Conservation (phyloP, 2,888 invertebrate species). For the Rhamnusium bicolor region DNA sequence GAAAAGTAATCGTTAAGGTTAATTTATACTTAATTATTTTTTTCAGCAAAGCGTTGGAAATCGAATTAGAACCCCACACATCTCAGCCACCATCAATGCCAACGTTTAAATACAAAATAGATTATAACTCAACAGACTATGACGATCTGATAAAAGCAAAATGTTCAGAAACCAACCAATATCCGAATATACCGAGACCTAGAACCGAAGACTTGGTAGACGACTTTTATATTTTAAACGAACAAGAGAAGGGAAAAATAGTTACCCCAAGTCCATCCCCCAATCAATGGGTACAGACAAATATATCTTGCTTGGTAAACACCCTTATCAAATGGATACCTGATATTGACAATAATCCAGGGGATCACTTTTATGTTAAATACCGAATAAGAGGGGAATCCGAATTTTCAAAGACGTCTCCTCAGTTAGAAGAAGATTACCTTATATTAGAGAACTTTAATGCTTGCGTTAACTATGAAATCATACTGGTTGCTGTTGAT, state of each 20-base stretch:
- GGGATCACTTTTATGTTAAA: conserved; percentile 63
- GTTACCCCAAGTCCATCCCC: conserved; percentile 27
- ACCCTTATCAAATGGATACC: conserved; percentile 63
- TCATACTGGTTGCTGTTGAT: conserved; percentile 61
- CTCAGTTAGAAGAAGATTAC: conserved; percentile 60
- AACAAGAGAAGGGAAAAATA: conserved; percentile 43
- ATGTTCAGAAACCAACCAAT: conserved; percentile 46
- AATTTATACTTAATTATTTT: conserved; percentile 6
- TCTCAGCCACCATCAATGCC: conserved; percentile 59
- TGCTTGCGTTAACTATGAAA: conserved; percentile 62
- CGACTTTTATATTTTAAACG: conserved; percentile 54
- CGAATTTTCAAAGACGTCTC: conserved; percentile 57
- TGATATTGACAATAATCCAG: conserved; percentile 61
- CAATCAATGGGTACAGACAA: conserved; percentile 41
- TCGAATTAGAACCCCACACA: conserved; percentile 57
- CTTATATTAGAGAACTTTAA: conserved; percentile 60
- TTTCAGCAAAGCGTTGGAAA: conserved; percentile 58
- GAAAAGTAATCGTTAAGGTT: no score
- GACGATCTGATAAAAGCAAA: conserved; percentile 52
- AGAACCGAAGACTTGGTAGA: conserved; percentile 50
- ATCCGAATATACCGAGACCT: conserved; percentile 37
- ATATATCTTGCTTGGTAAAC: conserved; percentile 57
- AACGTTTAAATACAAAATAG: conserved; percentile 61
- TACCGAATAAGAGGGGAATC: conserved; percentile 58
- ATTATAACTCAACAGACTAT: conserved; percentile 55